These are phyloP conservation scores for Brachyhypopomus occidentalis DNA, from an alignment of 2,113 vertebrate genomes.

Conservation along the genomic window DNA sequence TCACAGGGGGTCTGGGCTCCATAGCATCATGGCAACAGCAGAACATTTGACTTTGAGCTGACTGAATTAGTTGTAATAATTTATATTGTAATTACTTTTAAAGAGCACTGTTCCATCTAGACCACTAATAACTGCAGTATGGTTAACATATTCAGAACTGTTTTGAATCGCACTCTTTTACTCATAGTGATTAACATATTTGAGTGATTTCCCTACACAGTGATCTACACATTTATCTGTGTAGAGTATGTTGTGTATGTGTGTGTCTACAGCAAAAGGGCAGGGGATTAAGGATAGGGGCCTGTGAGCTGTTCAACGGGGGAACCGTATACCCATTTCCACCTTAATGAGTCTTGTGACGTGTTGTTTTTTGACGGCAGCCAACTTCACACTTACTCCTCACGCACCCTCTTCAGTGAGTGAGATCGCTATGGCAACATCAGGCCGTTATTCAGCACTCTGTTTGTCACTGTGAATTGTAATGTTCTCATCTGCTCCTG, in stretches of 20 bases:
- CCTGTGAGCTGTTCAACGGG: neutral
- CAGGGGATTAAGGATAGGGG: neutral
- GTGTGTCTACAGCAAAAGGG: neutral
- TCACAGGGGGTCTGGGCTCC: neutral
- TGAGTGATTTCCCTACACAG: too few species aligned
- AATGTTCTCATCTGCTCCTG: conserved; percentile 31
- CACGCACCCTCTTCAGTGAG: conserved; percentile 22
- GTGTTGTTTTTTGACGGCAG: neutral
- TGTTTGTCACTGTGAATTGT: conserved; percentile 35
- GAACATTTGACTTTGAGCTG: neutral
- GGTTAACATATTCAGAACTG: too few species aligned
- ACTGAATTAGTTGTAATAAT: neutral
- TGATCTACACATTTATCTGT: too few species aligned
- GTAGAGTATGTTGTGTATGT: neutral
- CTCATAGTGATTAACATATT: too few species aligned
- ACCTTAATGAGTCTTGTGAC: neutral
- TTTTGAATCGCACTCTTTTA: too few species aligned
- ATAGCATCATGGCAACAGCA: neutral
- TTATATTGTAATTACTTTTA: neutral
- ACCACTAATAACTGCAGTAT: neutral
- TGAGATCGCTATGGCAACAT: conserved; percentile 49
- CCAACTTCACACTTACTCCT: conserved; percentile 2
- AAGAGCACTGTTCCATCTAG: neutral
- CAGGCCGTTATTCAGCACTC: conserved; percentile 7
- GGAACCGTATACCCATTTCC: neutral